Percentiles rank a stretch among this genome's conserved stretches.
phyloP scores from a whole-genome alignment of 53 echinoderm and acorn worm genomes.

The Glandiceps talaboti region DNA sequence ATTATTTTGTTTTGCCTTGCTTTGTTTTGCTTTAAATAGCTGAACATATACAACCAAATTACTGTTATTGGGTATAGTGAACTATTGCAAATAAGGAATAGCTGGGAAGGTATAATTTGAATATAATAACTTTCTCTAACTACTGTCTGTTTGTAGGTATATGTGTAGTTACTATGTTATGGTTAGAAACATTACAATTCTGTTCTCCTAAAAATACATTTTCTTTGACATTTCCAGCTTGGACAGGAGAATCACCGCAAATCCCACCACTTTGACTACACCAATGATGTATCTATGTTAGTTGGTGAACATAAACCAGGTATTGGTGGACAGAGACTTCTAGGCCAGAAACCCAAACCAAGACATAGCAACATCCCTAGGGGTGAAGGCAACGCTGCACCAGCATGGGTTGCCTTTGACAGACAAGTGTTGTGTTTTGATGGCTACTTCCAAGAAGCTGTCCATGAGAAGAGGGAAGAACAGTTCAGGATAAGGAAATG shows the following conservation, averaged over 20 bases:
- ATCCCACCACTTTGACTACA: conserved; percentile 91
- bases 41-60: too few relatives aligned
- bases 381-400: conserved; percentile 87
- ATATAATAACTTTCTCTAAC: too few relatives aligned
- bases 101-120: too few relatives aligned
- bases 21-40: too few relatives aligned
- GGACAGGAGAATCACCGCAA: conserved; percentile 76
- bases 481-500: conserved; percentile 82
- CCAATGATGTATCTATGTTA: conserved; percentile 86
- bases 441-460: conserved; percentile 90
- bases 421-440: conserved; percentile 83
- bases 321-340: conserved; percentile 63
- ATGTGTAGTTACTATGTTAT: too few relatives aligned
- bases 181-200: too few relatives aligned
- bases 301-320: conserved; percentile 94
- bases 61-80: too few relatives aligned
- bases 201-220: too few relatives aligned
- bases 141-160: too few relatives aligned
- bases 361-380: conserved; percentile 77
- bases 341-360: conserved; percentile 79
- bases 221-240: too few relatives aligned
- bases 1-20: too few relatives aligned
- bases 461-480: conserved; percentile 78
- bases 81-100: too few relatives aligned
- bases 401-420: conserved; percentile 95